Base-by-base conservation (phyloP, 2,888 invertebrate species). In the Myopa testacea region DNA sequence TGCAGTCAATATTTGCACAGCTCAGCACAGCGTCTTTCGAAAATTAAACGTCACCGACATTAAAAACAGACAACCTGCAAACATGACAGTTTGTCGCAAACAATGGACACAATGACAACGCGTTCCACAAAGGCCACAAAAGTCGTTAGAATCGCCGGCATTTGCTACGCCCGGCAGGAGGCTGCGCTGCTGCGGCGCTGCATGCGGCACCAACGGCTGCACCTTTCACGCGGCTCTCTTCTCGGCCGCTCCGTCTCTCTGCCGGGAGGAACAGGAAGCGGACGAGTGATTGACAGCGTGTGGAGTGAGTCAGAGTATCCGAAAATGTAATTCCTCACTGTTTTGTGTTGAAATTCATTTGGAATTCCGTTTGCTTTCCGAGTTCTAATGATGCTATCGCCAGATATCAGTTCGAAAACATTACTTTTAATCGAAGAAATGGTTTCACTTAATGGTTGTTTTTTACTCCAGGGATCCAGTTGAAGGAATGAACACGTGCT, bases 161-260 rank as follows among this genome's bases (percentile, higher is more conserved):
- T 73, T 73, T 73, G 72, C 40, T 14, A 73, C 62, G 62, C 72
- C 38, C 72, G 8, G 72, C 58, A 14, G 72, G 72, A 73, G 60
- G 40, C 58, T 72, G 38, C n/a, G 10, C 26, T 26, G 26, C 26
- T 26, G 50, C 69, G 8, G 38, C 69, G 7, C 69, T n/a, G 45
- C n/a, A 45, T 40, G 69, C 45, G 38, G 1, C 45, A 14, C 68
- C 19, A 5, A 10, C 10, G n/a, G 69, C 19, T 34, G 19, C 14
- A 65, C 4, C 14, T 37, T 38, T 26, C 65, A 65, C 0, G 37
- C 37, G 26, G 65, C 65, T 19, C 4, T n/a, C 62, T 4, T 62
- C n/a, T 19, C 26, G 19, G 38, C 37, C 65, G 65, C 16, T 37
- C 16, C 55, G 55, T 4, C 10, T 3, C 14, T 6, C 4, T n/a